Conservation (phyloP, 2,888 invertebrate species). For the Drosophila engyochracea region DNA sequence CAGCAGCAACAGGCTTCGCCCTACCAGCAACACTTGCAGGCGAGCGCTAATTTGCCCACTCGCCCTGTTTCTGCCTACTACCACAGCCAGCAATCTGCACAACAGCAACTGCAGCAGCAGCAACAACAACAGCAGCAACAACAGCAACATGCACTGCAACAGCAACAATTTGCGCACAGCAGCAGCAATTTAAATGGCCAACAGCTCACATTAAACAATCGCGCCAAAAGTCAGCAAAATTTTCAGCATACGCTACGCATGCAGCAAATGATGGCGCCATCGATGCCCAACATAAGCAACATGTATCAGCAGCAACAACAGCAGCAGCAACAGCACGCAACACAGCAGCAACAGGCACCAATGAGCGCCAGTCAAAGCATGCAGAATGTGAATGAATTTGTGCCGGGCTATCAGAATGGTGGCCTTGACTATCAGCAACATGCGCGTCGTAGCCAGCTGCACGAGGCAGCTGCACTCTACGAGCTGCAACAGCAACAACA, state of each 20-base stretch:
- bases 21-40: slow-evolving; percentile 67
- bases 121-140: slow-evolving; percentile 71
- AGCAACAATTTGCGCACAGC: slow-evolving; percentile 82
- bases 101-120: slow-evolving; percentile 78
- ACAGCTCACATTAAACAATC: slow-evolving; percentile 77
- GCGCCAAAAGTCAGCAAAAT: slow-evolving; percentile 80
- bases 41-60: slow-evolving; percentile 77
- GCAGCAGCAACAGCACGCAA: slow-evolving; percentile 64
- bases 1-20: slow-evolving; percentile 69
- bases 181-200: slow-evolving; percentile 83
- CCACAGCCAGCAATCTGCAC: slow-evolving; percentile 78
- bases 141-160: slow-evolving; percentile 75
- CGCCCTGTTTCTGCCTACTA: slow-evolving; percentile 85
- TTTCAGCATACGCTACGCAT: slow-evolving; percentile 84
- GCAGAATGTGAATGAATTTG: slow-evolving; percentile 84
- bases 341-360: slow-evolving; percentile 54
- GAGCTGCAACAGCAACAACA: slow-evolving; percentile 66
- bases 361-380: slow-evolving; percentile 85
- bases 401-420: slow-evolving; percentile 72
- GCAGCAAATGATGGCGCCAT: slow-evolving; percentile 85
- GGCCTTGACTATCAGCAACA: slow-evolving; percentile 68
- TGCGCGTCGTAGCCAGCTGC: slow-evolving; percentile 75
- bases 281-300: slow-evolving; percentile 85
- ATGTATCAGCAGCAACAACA: slow-evolving; percentile 79
- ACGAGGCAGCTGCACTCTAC: slow-evolving; percentile 88